A percentile compares a stretch with the other conserved stretches of the same genome.
These are phyloP conservation scores for Hydrophis major DNA, from an alignment of 2,797 vertebrate species.

Conservation along the genomic window DNA sequence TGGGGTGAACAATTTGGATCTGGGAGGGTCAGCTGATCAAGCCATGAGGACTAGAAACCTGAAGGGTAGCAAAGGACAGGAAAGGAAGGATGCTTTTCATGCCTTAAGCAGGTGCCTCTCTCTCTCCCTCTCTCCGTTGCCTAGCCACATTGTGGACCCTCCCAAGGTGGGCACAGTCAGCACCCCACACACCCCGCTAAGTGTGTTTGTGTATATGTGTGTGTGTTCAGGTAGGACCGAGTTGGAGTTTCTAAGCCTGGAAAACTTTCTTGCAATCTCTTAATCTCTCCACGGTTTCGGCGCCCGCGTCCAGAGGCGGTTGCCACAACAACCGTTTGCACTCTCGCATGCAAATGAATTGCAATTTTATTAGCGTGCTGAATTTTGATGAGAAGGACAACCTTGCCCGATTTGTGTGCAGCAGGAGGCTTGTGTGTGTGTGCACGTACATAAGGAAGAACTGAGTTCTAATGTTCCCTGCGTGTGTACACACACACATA, in stretches of 20 bases:
- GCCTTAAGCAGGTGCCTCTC: neutral
- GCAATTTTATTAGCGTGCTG: conserved; percentile 80
- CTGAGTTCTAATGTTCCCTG: neutral
- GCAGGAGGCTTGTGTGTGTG: neutral
- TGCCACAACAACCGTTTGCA: conserved; percentile 76
- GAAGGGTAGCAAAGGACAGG: neutral
- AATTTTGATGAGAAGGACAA: conserved; percentile 71
- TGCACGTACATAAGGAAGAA: neutral
- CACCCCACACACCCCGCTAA: neutral
- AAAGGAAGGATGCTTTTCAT: neutral
- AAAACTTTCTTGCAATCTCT: conserved; percentile 55
- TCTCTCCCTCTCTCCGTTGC: neutral
- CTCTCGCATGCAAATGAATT: conserved; percentile 79
- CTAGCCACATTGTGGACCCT: conserved; percentile 13
- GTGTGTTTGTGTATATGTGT: neutral
- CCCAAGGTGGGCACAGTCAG: neutral
- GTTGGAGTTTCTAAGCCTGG: conserved; percentile 38
- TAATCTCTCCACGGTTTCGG: conserved; percentile 58
- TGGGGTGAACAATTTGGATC: neutral
- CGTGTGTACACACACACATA: neutral
- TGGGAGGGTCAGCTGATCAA: neutral
- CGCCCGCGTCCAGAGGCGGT: conserved; percentile 71
- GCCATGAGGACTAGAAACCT: neutral
- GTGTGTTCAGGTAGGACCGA: neutral
- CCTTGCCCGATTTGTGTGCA: conserved; percentile 14